These are phyloP conservation scores for Rhinoraja longicauda DNA, from an alignment of 2,797 vertebrate species.

Conservation along the genomic window DNA sequence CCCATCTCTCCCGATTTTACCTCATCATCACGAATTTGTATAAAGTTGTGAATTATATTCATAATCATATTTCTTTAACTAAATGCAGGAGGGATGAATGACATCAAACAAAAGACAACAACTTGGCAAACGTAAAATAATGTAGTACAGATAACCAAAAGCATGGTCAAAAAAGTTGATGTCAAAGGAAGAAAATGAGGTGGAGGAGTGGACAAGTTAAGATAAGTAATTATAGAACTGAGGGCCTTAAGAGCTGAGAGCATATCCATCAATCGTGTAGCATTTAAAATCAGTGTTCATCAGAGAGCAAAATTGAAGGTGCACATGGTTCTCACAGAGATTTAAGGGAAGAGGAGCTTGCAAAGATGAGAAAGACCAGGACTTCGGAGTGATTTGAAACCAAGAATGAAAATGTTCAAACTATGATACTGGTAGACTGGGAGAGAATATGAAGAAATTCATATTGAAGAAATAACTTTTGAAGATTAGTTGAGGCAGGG, in stretches of 20 bases:
- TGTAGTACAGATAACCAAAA: neutral
- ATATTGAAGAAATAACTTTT: neutral
- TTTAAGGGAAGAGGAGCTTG: neutral
- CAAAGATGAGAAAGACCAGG: neutral
- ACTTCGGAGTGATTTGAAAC: neutral
- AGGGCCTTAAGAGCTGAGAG: neutral
- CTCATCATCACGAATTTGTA: neutral
- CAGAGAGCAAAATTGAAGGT: neutral
- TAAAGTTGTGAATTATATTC: neutral
- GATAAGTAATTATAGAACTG: too few species aligned
- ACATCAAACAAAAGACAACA: neutral
- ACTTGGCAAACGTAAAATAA: neutral
- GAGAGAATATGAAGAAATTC: neutral
- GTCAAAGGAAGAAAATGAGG: neutral
- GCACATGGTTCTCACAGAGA: neutral
- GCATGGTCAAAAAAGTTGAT: neutral
- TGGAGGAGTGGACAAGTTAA: neutral
- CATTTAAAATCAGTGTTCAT: too few species aligned
- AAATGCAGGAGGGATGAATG: too few species aligned
- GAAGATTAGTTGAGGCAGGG: neutral
- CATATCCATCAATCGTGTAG: neutral
- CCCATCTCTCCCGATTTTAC: neutral
- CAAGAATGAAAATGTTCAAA: neutral
- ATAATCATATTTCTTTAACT: neutral
- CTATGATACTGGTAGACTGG: neutral